Conservation (phyloP, 2,888 invertebrate species). For the Steromphala cineraria region DNA sequence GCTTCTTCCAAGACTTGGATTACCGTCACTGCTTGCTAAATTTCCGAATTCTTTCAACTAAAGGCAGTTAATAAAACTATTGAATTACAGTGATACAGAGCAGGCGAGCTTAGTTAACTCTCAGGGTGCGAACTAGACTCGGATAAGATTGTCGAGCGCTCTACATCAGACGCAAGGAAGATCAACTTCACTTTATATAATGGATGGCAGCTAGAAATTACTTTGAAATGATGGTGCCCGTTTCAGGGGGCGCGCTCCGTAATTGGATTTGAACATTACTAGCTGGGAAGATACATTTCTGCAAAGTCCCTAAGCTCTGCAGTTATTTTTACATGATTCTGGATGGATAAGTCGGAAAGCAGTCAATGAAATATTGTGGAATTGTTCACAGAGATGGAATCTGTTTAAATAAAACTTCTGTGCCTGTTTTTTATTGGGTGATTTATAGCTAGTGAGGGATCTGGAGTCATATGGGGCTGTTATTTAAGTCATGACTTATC, state of each 20-base stretch:
- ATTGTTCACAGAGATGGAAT: not conserved
- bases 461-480: no score
- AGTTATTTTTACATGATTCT: not conserved
- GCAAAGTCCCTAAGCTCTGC: not conserved
- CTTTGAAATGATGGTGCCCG: not conserved
- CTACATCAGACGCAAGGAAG: not conserved
- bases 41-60: not conserved
- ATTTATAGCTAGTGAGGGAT: not conserved
- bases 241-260: not conserved
- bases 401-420: not conserved
- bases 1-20: not conserved
- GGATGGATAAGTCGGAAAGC: not conserved
- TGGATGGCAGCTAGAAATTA: not conserved
- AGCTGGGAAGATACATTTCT: not conserved
- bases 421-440: not conserved
- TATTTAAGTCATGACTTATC: no score
- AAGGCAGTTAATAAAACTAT: not conserved
- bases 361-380: not conserved
- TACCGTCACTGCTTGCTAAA: not conserved
- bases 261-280: constrained; percentile 8
- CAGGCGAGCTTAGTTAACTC: not conserved
- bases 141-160: not conserved
- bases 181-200: not conserved
- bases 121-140: not conserved
- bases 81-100: not conserved